Evolutionary conservation across 2,888 invertebrate genomes (phyloP).

Genomic region (Bruchidius siliquastri): DNA sequence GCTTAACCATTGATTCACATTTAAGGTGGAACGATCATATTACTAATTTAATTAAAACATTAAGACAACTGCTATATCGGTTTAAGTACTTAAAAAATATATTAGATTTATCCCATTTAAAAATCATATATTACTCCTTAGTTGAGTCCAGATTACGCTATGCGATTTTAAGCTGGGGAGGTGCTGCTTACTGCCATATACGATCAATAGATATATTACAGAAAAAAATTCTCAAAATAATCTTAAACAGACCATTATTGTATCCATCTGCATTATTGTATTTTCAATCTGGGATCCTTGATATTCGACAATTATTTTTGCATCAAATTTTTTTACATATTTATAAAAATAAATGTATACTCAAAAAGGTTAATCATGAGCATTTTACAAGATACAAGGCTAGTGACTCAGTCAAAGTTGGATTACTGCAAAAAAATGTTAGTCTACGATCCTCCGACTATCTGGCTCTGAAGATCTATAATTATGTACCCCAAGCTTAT

Average conservation of each 20-base stretch:
- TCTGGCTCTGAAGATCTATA: no score
- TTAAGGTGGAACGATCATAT: conserved; percentile 4
- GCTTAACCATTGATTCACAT: conserved; percentile 3
- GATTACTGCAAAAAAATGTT: no score
- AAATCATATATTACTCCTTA: conserved; percentile 2
- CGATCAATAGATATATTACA: conserved; percentile 1
- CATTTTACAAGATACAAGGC: no score
- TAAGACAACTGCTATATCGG: conserved; percentile 3
- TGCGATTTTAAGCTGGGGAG: conserved; percentile 6
- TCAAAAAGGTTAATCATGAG: no score
- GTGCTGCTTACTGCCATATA: not conserved
- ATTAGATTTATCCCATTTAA: not conserved
- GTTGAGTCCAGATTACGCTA: conserved; percentile 6
- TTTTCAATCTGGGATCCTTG: no score
- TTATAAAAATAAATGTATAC: no score
- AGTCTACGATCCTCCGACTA: no score
- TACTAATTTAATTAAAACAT: conserved; percentile 1
- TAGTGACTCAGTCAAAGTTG: no score
- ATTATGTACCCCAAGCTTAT: no score
- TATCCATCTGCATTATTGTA: no score
- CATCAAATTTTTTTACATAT: no score
- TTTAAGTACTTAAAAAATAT: conserved; percentile 2
- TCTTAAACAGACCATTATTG: not conserved
- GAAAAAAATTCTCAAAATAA: not conserved
- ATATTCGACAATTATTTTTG: no score